Base-by-base conservation (phyloP, 2,113 vertebrate genomes). In the Sciurus niger region DNA sequence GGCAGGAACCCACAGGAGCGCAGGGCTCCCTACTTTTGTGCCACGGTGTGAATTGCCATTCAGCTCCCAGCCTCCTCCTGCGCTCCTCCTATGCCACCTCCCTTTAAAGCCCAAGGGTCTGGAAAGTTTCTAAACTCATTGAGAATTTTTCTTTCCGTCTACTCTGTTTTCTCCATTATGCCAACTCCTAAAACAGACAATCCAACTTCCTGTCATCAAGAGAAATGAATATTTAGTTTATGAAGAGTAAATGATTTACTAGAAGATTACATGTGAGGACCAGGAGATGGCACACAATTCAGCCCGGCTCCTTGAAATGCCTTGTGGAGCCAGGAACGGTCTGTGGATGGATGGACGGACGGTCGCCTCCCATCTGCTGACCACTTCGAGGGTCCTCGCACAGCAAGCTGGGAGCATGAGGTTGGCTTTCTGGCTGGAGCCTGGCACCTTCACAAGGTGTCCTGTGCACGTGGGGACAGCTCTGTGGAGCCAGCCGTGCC, bases 161-260 rank as follows among this genome's bases (percentile, higher is more conserved):
- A 14, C 22, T 79, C 77, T 95, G 58, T 22, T 88, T 97, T 72
- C 73, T 90, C 76, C 53, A 43, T 73, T 91, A 48, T 13, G 73
- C 85, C 77, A 68, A 53, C 13, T 77, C n/a, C 76, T 65, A 43
- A 60, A 84, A 37, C 17, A 95, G 22, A 84, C 5, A 70, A 70
- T 18, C 18, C 51, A 84, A 76, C 65, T 95, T 48, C 70, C 72
- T 76, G 70, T 89, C 74, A 93, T 67, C 32, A 91, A 92, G 92
- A 97, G 22, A 48, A 89, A 84, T 82, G 93, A 77, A 28, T 91
- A 82, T 94, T 96, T 85, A 82, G 72, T 74, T 93, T 84, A 93
- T 30, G 17, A 80, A 86, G 46, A 70, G 78, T 85, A 89, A 96
- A 94, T 53, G 53, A 65, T 77, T 90, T 63, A 67, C 55, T 93